phyloP scores from a whole-genome alignment of 2,797 vertebrate genomes.

The Mus spretus region DNA sequence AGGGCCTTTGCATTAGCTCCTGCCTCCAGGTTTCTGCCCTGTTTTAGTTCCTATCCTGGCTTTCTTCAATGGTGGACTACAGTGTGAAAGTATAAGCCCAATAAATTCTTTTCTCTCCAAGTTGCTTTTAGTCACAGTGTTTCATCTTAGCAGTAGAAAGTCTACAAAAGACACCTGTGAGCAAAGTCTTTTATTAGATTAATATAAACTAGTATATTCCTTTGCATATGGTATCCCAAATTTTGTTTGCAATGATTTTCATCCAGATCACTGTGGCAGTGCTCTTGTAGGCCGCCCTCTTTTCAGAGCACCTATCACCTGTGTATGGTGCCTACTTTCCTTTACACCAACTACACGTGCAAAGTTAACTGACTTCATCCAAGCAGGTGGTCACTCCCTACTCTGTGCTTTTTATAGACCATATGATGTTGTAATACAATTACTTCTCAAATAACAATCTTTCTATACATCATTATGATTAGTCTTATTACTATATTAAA shows the following conservation, averaged over 20 bases:
- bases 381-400: neutral
- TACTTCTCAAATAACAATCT: conserved; percentile 12
- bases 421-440: neutral
- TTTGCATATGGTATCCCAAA: neutral
- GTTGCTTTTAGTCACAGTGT: neutral
- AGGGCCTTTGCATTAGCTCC: too few relatives aligned
- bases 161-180: neutral
- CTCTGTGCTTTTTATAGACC: neutral
- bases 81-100: neutral
- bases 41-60: neutral
- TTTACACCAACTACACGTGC: neutral
- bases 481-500: neutral
- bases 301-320: neutral
- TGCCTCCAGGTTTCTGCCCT: neutral
- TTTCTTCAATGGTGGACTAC: neutral
- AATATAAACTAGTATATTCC: neutral
- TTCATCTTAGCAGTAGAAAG: neutral
- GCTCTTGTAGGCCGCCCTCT: neutral
- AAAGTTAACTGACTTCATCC: neutral
- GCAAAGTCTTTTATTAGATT: neutral
- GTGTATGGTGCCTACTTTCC: neutral
- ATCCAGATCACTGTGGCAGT: neutral
- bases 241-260: conserved; percentile 27
- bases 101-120: neutral
- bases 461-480: neutral